Conservation (phyloP, 2,888 invertebrate genomes). For the Mechanitis messenoides region DNA sequence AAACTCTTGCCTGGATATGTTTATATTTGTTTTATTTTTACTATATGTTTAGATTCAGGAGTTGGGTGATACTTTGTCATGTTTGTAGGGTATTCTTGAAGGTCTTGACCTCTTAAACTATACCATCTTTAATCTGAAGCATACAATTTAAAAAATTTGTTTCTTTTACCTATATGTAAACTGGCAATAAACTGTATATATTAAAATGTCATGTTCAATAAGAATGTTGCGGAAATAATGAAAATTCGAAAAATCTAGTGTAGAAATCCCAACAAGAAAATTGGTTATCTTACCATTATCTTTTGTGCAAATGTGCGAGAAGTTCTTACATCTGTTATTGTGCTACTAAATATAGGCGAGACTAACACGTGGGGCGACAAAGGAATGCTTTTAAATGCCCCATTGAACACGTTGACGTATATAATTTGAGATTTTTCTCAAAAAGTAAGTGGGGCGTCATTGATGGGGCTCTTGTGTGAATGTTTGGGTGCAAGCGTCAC, state of each 20-base stretch:
- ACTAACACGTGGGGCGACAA: constrained; percentile 41
- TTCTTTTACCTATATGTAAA: too few species aligned
- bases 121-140: too few species aligned
- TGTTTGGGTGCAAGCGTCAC: constrained; percentile 15
- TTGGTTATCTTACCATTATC: constrained; percentile 25
- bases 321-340: constrained; percentile 38
- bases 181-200: too few species aligned
- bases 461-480: constrained; percentile 18
- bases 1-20: background rate
- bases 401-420: constrained; percentile 63
- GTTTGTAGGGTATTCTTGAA: too few species aligned
- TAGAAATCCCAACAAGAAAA: constrained; percentile 17
- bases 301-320: constrained; percentile 15
- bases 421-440: constrained; percentile 63
- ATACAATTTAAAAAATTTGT: too few species aligned
- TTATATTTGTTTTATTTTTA: background rate
- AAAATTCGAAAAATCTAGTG: constrained; percentile 35
- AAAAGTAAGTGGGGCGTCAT: constrained; percentile 42
- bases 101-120: too few species aligned
- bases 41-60: background rate
- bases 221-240: background rate
- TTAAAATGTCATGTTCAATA: too few species aligned
- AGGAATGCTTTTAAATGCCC: constrained; percentile 37
- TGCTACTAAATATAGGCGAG: constrained; percentile 42
- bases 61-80: too few species aligned